Evolutionary conservation across 2,888 invertebrate species (phyloP), one percentile per base, ranked within the genome.

Genomic region (Laothoe populi): DNA sequence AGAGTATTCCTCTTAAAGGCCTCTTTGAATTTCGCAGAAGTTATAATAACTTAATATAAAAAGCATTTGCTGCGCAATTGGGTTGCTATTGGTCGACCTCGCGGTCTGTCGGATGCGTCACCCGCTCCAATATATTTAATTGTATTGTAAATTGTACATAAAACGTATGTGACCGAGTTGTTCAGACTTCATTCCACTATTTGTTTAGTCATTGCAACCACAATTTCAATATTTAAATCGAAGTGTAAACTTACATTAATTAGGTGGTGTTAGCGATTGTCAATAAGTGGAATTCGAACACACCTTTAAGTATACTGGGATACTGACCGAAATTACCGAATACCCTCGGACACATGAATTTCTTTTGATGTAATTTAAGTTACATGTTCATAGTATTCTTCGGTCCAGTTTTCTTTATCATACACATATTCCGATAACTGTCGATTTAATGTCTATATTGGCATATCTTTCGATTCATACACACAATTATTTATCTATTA

Each of bases 61-160:
- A 72, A 80, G 73, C 70, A 71, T 19, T 77, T 68, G 76, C 81
- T 82, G 81, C 83, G 84, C 83, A 87, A 85, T 84, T 82, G 74
- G 71, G 71, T 74, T 77, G 75, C 70, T 82, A 80, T 83, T 81
- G 62, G 71, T 61, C 79, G 79, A 78, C 78, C 79, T 80, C 76
- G 74, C 66, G 61, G 48, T 67, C 64, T 67, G 67, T 68, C 70
- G 68, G 73, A 80, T 84, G 84, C 77, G 84, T 84, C 84, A 84
- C 73, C 73, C 65, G 69, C 5, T 42, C 59, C 23, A 40, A 38
- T 26, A 42, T 68, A 76, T n/a, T n/a, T n/a, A n/a, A n/a, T 78
- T 78, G 78, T 82, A 75, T 80, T 78, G 74, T 76, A 72, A 77
- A 62, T 68, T 73, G 68, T 71, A 66, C 65, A 66, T 66, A 63